Conservation (phyloP, 2,888 invertebrate genomes). For the Dynastes grantii region DNA sequence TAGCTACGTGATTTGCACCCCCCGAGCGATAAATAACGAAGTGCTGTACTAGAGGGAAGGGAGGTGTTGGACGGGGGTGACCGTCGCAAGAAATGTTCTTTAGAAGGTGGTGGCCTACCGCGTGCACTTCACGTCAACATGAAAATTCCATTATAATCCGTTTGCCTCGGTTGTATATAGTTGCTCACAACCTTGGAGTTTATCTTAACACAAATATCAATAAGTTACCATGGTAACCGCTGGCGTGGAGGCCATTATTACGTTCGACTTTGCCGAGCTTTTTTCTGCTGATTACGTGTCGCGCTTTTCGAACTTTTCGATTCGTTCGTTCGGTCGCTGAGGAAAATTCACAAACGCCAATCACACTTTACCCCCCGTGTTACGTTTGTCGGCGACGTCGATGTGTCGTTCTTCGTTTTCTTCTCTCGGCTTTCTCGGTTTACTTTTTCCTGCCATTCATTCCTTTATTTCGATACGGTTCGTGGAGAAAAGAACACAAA, state of each 20-base stretch:
- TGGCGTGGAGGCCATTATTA: slow-evolving; percentile 57
- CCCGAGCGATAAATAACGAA: slow-evolving; percentile 57
- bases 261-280: slow-evolving; percentile 56
- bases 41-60: slow-evolving; percentile 39
- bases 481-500: background rate
- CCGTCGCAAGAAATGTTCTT: background rate
- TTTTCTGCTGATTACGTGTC: slow-evolving; percentile 58
- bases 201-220: slow-evolving; percentile 62
- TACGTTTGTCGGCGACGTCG: background rate
- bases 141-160: slow-evolving; percentile 64
- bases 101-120: slow-evolving; percentile 37
- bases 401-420: background rate
- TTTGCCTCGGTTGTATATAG: slow-evolving; percentile 53
- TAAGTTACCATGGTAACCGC: slow-evolving; percentile 59
- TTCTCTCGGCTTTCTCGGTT: background rate
- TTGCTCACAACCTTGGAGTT: slow-evolving; percentile 53
- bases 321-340: slow-evolving; percentile 32
- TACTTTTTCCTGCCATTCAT: background rate
- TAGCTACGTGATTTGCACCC: slow-evolving; percentile 54
- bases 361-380: slow-evolving; percentile 19
- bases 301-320: slow-evolving; percentile 49
- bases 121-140: slow-evolving; percentile 59
- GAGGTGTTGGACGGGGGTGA: background rate
- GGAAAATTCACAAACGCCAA: slow-evolving; percentile 33
- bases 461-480: slow-evolving; percentile 24